Evolutionary conservation across 2,113 vertebrate genomes (phyloP), one percentile per base, ranked within the genome.

Genomic region (Leucoraja erinaceus): DNA sequence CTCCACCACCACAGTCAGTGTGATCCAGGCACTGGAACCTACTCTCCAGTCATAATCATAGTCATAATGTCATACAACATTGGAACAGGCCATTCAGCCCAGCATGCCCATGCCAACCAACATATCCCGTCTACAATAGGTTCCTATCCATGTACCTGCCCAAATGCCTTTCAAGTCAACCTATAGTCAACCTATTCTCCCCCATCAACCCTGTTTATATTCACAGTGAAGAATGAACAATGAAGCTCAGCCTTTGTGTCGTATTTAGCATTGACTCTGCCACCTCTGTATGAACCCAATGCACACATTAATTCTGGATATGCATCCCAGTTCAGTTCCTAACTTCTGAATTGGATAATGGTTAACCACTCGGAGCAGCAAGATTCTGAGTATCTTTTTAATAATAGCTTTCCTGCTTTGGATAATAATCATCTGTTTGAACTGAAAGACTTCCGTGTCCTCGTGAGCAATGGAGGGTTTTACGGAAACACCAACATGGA

Each of bases 301-400:
- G 54, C 22, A 14, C 25, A 56, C 56, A 4, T 25, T 61, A 28
- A 28, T 56, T 56, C 56, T 59, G 25, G 81, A 61, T 28, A 61
- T 5, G n/a, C 11, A 12, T n/a, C 56, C 0, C 3, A 12, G 28
- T 86, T 61, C 56, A n/a, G 28, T 86, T 61, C n/a, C 25, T n/a
- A 10, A 56, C 28, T 61, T 5, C 5, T 12, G 25, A 61, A 56
- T 12, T n/a, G 25, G 28, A n/a, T 86, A 59, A n/a, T 86, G 25
- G 25, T 11, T n/a, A 5, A 54, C 25, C 22, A 22, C 11, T 61
- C 25, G 8, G 22, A 28, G 22, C 81, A 1, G 25, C 61, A 56
- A 86, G 28, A n/a, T 14, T 86, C 81, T 61, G 56, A 59, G 16
- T 81, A 81, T 81, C 78, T 54, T 81, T 88, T 88, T 66, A 88